Evolutionary conservation across 2,113 vertebrate genomes (phyloP).

Genomic region (Ochotona curzoniae): DNA sequence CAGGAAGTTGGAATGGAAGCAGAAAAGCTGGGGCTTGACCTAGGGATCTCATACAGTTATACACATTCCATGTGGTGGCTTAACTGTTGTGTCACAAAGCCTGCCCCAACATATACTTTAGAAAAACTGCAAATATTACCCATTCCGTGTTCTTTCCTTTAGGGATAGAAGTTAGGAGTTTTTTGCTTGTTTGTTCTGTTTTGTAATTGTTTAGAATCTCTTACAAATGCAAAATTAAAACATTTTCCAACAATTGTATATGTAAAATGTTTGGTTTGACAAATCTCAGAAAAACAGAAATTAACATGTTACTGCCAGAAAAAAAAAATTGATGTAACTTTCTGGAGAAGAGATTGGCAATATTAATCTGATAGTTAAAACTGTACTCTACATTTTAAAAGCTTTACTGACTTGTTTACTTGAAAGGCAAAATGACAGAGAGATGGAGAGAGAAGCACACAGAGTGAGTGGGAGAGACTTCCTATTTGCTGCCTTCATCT

Average conservation of each 20-base stretch:
- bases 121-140: neutral
- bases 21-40: no score
- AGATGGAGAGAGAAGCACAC: no score
- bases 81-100: no score
- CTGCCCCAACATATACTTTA: neutral
- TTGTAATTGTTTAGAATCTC: constrained; percentile 5
- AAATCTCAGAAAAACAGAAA: constrained; percentile 19
- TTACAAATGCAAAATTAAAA: constrained; percentile 6
- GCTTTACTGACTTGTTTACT: no score
- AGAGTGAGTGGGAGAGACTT: no score
- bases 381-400: neutral
- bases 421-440: no score
- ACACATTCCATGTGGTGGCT: no score
- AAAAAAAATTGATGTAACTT: neutral
- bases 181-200: constrained; percentile 36
- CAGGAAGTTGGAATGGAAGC: no score
- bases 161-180: neutral
- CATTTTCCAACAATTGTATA: constrained; percentile 6
- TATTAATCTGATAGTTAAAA: neutral
- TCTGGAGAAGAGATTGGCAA: neutral
- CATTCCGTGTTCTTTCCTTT: neutral
- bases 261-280: constrained; percentile 38
- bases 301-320: neutral
- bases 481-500: no score
- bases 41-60: no score